Evolutionary conservation across 1,140 invertebrate genomes (phyloP).

Genomic region (Octopus sinensis): DNA sequence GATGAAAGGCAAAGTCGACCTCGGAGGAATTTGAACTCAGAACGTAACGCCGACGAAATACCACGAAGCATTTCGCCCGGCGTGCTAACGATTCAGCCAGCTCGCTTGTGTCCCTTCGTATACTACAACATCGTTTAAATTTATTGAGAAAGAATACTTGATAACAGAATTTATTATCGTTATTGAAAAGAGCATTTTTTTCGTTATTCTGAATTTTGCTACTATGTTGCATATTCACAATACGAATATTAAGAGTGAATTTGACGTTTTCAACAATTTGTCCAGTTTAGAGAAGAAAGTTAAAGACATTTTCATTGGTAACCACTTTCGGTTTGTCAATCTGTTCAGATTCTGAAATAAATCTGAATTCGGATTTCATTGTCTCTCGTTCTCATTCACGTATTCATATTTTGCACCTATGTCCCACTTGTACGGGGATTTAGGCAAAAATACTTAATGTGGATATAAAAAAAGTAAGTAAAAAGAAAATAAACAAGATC

Average conservation of each 20-base stretch:
- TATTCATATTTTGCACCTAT: neutral
- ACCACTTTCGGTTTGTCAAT: neutral
- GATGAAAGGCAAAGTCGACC: too few relatives aligned
- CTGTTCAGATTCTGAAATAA: neutral
- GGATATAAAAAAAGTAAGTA: constrained; percentile 38
- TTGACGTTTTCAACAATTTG: neutral
- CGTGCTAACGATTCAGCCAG: too few relatives aligned
- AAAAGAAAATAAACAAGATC: constrained; percentile 38
- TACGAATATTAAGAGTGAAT: neutral
- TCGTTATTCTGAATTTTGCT: too few relatives aligned
- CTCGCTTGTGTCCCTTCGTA: too few relatives aligned
- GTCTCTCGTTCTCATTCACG: neutral
- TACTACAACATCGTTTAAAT: too few relatives aligned
- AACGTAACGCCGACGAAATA: too few relatives aligned
- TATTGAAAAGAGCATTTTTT: too few relatives aligned
- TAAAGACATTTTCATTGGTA: neutral
- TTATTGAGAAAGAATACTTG: too few relatives aligned
- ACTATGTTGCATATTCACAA: too few relatives aligned
- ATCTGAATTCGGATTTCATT: neutral
- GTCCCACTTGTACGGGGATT: neutral
- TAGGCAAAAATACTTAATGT: constrained; percentile 38
- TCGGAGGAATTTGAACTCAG: too few relatives aligned
- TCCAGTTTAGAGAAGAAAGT: neutral
- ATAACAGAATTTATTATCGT: too few relatives aligned
- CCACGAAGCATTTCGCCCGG: too few relatives aligned